Base-by-base conservation (phyloP, 2,113 vertebrate species). In the Pedionomus torquatus region DNA sequence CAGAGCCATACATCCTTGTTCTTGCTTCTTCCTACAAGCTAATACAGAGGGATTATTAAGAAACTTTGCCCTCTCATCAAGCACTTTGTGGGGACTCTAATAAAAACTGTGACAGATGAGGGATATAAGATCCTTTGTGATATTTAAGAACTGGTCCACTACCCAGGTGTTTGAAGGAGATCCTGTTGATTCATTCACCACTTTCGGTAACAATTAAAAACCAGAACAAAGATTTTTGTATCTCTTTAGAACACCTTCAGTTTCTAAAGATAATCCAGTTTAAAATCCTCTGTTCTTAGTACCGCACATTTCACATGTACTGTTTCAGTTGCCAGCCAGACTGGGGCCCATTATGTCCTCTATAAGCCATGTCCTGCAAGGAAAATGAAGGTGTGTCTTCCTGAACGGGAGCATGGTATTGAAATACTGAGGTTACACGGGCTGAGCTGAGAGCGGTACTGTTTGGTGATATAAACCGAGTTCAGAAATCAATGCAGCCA, bases 31-130 rank as follows among this genome's bases (percentile, higher is more conserved):
- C 23, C 64, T 52, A 58, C 71, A 58, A 58, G 43, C n/a, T 51
- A 63, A 70, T 35, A 33, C 6, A 46, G 75, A 90, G 14, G 24
- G 12, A 72, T 6, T 44, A 70, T 43, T 64, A 51, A 63, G 71
- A 95, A 84, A 82, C 11, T 75, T 57, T 33, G 10, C 5, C 20
- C 35, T 5, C 8, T 55, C 48, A 48, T 72, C 39, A 58, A 71
- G 48, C 30, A 58, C 51, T 89, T 78, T 68, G 39, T 46, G 46
- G 33, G 26, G 11, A 63, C 21, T 63, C 48, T 49, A 88, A 78
- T 64, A 89, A 94, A 92, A 94, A 26, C 39, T 63, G 61, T 46
- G 89, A 90, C 68, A 91, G 85, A 86, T 64, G 88, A 95, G 44
- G 43, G 49, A 78, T 44, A 87, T 30, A 74, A 75, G 60, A 86